Percentiles rank a stretch among this genome's conserved stretches.
These are phyloP conservation scores for Tyrannus savana DNA, from an alignment of 2,113 vertebrate species.

Conservation along the genomic window DNA sequence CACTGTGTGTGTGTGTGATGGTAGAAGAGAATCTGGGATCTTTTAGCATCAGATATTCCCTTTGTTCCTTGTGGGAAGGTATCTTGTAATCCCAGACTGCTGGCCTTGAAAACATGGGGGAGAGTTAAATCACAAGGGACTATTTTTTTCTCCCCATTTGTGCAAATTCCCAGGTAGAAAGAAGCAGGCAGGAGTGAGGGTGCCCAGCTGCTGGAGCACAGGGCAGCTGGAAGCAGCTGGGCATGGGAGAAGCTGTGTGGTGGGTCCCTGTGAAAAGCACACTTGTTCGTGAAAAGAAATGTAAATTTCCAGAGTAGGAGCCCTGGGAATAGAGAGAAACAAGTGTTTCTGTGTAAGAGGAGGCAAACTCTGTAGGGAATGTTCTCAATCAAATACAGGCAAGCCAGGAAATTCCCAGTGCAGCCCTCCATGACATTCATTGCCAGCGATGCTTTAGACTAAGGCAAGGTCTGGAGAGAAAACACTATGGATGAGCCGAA, in stretches of 20 bases:
- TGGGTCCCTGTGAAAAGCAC: background rate
- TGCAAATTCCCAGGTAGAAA: background rate
- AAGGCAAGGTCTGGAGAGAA: background rate
- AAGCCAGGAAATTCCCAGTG: background rate
- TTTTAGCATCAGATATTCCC: background rate
- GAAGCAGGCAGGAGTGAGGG: background rate
- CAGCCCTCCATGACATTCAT: background rate
- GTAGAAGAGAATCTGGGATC: background rate
- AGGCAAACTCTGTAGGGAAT: background rate
- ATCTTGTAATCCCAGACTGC: background rate
- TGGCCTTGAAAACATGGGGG: background rate
- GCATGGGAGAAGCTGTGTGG: background rate
- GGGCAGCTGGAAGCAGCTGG: background rate
- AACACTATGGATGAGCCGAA: rapidly evolving
- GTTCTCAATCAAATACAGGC: rapidly evolving
- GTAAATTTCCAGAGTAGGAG: background rate
- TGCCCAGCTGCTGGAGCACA: background rate
- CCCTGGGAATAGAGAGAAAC: background rate
- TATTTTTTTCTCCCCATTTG: rapidly evolving
- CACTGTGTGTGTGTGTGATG: background rate
- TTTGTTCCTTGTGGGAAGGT: background rate
- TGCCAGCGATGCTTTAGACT: background rate
- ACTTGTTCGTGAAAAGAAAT: background rate
- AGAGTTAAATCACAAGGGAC: background rate
- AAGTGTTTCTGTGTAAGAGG: background rate